Percentiles rank a stretch among this genome's conserved stretches.
phyloP scores from a whole-genome alignment of 2,113 vertebrate genomes.

The Sceloporus tristichus region DNA sequence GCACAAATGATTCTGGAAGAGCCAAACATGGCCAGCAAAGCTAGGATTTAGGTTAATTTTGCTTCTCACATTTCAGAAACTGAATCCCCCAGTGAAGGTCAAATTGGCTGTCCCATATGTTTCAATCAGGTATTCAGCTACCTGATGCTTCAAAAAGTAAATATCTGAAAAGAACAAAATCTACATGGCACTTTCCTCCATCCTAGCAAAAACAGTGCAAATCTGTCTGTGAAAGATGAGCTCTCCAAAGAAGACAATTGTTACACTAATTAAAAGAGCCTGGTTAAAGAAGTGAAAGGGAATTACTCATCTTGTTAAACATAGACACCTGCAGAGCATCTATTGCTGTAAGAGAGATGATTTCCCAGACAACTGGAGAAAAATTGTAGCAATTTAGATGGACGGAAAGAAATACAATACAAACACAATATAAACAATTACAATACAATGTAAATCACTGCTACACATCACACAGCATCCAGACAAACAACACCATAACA shows the following conservation, averaged over 20 bases:
- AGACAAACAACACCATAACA: neutral
- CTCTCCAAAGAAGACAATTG: conserved; percentile 60
- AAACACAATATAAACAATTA: conserved; percentile 11
- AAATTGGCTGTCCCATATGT: no score
- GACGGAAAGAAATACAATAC: neutral
- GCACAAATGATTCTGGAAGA: no score
- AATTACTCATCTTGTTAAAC: conserved; percentile 64
- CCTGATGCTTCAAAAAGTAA: neutral
- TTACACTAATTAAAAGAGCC: conserved; percentile 58
- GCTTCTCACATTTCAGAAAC: neutral
- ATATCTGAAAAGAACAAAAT: neutral
- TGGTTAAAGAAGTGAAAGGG: conserved; percentile 60
- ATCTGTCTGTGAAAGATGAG: conserved; percentile 44
- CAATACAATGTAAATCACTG: neutral
- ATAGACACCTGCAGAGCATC: conserved; percentile 55
- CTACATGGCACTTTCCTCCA: conserved; percentile 40
- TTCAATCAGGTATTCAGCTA: neutral
- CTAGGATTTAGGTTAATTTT: no score
- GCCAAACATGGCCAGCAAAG: no score
- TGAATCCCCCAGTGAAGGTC: neutral
- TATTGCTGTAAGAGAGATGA: conserved; percentile 1
- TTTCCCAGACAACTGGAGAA: neutral
- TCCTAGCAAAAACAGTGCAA: conserved; percentile 39
- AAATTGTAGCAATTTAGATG: neutral
- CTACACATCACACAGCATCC: neutral